These are phyloP conservation scores for Caprella mutica DNA, from an alignment of 2,888 invertebrate genomes.

Conservation along the genomic window DNA sequence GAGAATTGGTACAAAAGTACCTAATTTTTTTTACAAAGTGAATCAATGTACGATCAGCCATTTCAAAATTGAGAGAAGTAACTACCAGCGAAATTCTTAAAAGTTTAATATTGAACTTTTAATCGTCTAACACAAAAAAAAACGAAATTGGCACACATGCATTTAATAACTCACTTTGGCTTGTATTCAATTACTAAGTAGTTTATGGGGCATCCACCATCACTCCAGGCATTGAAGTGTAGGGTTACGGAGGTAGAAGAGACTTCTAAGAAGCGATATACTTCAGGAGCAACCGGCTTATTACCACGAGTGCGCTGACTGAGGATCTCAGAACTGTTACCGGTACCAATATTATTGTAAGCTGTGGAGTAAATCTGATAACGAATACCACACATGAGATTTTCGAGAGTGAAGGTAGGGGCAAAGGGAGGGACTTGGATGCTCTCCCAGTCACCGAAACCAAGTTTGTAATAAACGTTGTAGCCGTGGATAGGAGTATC, in stretches of 20 bases:
- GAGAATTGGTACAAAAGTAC: too few species aligned
- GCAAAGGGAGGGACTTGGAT: constrained; percentile 47
- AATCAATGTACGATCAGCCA: too few species aligned
- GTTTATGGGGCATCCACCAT: constrained; percentile 88
- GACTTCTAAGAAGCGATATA: constrained; percentile 72
- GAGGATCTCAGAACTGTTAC: constrained; percentile 76
- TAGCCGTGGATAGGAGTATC: neutral
- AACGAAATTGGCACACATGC: too few species aligned
- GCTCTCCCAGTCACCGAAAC: constrained; percentile 82
- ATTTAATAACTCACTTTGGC: constrained; percentile 57
- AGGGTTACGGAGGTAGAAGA: constrained; percentile 86
- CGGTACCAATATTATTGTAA: constrained; percentile 84
- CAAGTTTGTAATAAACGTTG: constrained; percentile 65
- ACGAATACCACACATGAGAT: constrained; percentile 78
- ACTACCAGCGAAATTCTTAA: too few species aligned
- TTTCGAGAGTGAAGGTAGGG: constrained; percentile 55
- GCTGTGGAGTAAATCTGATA: constrained; percentile 89
- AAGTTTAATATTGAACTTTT: too few species aligned
- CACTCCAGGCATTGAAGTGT: constrained; percentile 84
- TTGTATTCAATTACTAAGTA: constrained; percentile 91
- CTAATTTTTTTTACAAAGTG: too few species aligned
- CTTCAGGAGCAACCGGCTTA: constrained; percentile 83
- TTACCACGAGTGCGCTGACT: constrained; percentile 84
- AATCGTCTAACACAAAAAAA: too few species aligned
- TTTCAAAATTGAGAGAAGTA: too few species aligned